Evolutionary conservation across 2,113 vertebrate genomes (phyloP).

Genomic region (Cyrtonyx montezumae): DNA sequence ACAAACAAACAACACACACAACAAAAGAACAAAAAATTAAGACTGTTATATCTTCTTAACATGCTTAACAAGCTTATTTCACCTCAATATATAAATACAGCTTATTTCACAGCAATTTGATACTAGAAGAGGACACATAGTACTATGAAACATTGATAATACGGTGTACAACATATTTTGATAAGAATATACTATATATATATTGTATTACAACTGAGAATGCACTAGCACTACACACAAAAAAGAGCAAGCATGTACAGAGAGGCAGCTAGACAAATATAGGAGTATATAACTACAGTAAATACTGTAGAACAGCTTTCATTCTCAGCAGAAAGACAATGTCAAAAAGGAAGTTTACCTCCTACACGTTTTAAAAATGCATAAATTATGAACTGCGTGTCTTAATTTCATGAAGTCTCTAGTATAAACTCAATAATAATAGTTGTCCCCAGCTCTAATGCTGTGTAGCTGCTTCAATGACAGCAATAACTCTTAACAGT

Average conservation of each 20-base stretch:
- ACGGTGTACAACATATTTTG: background rate
- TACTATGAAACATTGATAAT: background rate
- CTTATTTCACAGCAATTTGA: background rate
- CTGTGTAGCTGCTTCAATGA: background rate
- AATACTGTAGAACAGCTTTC: background rate
- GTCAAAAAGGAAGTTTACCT: background rate
- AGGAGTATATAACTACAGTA: background rate
- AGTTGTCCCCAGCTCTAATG: background rate
- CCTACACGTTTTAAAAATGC: background rate
- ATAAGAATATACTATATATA: background rate
- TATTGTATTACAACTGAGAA: background rate
- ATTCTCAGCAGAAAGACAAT: background rate
- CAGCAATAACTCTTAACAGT: background rate
- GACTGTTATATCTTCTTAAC: background rate
- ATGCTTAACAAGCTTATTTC: slow-evolving; percentile 1
- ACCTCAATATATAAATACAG: background rate
- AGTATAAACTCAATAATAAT: background rate
- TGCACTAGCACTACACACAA: background rate
- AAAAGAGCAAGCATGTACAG: background rate
- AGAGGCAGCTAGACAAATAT: background rate
- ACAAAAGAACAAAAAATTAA: background rate
- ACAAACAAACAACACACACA: background rate
- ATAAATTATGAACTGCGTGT: background rate
- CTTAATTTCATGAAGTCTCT: slow-evolving; percentile 10
- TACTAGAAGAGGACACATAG: background rate